These are phyloP conservation scores for Monopis laevigella DNA, from an alignment of 2,888 invertebrate genomes.

Conservation along the genomic window DNA sequence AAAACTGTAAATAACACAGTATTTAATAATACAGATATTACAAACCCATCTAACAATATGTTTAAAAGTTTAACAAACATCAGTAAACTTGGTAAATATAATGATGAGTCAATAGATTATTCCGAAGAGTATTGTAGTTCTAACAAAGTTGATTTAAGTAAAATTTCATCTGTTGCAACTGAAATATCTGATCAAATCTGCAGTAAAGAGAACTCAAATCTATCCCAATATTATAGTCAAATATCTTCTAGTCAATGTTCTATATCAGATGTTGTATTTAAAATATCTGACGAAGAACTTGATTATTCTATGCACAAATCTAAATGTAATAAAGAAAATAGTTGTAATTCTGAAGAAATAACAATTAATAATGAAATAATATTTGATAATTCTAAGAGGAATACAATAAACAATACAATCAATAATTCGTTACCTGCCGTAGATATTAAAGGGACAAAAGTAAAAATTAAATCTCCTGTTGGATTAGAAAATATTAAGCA, in stretches of 20 bases:
- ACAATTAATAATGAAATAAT: neutral
- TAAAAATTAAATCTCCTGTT: slow-evolving; percentile 20
- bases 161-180: too few relatives aligned
- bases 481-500: neutral
- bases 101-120: too few relatives aligned
- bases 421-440: slow-evolving; percentile 28
- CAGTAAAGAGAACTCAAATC: neutral
- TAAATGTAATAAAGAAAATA: slow-evolving; percentile 22
- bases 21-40: too few relatives aligned
- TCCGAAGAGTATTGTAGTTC: too few relatives aligned
- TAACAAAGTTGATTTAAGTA: too few relatives aligned
- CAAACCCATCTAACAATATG: too few relatives aligned
- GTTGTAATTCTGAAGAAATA: neutral
- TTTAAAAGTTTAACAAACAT: too few relatives aligned
- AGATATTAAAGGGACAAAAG: slow-evolving; percentile 21
- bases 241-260: slow-evolving; percentile 28
- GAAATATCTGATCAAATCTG: too few relatives aligned
- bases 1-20: too few relatives aligned
- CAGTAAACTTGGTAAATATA: too few relatives aligned
- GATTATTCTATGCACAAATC: slow-evolving; percentile 67
- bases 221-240: neutral
- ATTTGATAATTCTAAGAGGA: neutral
- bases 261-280: slow-evolving; percentile 28
- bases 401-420: slow-evolving; percentile 11
- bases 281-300: slow-evolving; percentile 69